Evolutionary conservation across 2,888 invertebrate genomes (phyloP).

Genomic region (Oxycera nigricornis): DNA sequence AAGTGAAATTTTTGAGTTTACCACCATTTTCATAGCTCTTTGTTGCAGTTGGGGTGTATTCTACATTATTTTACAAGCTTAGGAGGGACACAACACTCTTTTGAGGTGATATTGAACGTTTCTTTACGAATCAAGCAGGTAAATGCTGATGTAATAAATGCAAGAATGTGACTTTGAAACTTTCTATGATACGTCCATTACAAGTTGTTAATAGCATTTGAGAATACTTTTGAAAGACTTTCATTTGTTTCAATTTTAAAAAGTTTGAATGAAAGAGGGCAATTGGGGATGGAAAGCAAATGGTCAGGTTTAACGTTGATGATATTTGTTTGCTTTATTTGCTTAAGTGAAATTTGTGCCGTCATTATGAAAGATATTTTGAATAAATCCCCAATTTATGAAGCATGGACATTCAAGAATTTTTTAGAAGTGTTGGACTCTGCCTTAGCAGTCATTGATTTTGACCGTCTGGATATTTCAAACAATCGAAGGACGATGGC

Average conservation of each 20-base stretch:
- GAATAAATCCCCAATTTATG: no score
- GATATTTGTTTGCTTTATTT: slow-evolving; percentile 4
- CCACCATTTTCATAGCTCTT: slow-evolving; percentile 16
- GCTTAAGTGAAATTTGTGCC: background rate
- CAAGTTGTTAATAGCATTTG: slow-evolving; percentile 3
- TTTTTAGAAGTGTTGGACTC: no score
- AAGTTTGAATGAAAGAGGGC: background rate
- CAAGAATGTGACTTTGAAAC: background rate
- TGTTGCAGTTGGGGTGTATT: background rate
- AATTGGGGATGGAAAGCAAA: background rate
- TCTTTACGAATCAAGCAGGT: background rate
- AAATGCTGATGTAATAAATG: background rate
- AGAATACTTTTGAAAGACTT: background rate
- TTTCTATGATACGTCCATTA: slow-evolving; percentile 17
- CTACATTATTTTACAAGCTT: background rate
- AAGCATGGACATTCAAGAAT: no score
- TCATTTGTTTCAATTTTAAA: background rate
- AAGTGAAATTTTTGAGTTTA: slow-evolving; percentile 23
- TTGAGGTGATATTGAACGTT: background rate
- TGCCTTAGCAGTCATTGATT: no score
- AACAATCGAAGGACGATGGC: no score
- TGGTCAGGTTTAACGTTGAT: background rate
- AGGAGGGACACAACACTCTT: background rate
- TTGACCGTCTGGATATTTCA: no score
- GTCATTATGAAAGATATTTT: no score